A percentile compares a stretch with the other conserved stretches of the same genome.
Evolutionary conservation across 2,113 vertebrate genomes (phyloP).

Genomic region (Raja brachyura): DNA sequence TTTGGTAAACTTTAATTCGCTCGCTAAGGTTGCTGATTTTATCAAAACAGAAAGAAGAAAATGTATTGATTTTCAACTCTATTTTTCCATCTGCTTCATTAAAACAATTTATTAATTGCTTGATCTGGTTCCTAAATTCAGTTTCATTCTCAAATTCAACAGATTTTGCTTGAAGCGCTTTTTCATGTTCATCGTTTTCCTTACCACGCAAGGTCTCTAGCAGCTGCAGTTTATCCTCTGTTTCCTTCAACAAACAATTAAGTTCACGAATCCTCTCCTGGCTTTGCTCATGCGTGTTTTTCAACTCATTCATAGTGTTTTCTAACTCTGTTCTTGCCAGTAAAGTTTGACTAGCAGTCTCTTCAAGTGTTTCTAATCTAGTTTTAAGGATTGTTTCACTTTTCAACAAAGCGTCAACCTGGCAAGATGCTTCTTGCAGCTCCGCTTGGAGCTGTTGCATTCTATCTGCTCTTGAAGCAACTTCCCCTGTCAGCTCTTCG

Average conservation of each 20-base stretch:
- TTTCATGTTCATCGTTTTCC: constrained; percentile 61
- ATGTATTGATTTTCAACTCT: constrained; percentile 57
- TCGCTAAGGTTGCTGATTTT: constrained; percentile 55
- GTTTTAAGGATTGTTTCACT: constrained; percentile 62
- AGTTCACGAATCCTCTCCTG: constrained; percentile 57
- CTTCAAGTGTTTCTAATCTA: constrained; percentile 64
- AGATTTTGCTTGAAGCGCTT: constrained; percentile 57
- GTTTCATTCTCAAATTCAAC: constrained; percentile 59
- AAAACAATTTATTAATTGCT: constrained; percentile 58
- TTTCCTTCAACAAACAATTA: constrained; percentile 53
- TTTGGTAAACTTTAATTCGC: constrained; percentile 62
- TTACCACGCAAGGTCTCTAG: constrained; percentile 56
- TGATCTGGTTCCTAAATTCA: constrained; percentile 57
- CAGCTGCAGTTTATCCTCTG: constrained; percentile 58
- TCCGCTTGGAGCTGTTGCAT: constrained; percentile 73
- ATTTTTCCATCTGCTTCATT: constrained; percentile 58
- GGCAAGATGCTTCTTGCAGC: constrained; percentile 58
- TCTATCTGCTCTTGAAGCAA: constrained; percentile 56
- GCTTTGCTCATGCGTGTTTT: constrained; percentile 55
- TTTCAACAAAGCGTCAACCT: constrained; percentile 58
- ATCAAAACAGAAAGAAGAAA: constrained; percentile 58
- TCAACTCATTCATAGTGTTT: constrained; percentile 58
- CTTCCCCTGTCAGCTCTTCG: constrained; percentile 63
- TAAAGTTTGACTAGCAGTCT: constrained; percentile 62
- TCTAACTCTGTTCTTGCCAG: constrained; percentile 65